Evolutionary conservation across 2,113 vertebrate genomes (phyloP), one percentile per base, ranked within the genome.

Genomic region (Cricetomys ansorgei): DNA sequence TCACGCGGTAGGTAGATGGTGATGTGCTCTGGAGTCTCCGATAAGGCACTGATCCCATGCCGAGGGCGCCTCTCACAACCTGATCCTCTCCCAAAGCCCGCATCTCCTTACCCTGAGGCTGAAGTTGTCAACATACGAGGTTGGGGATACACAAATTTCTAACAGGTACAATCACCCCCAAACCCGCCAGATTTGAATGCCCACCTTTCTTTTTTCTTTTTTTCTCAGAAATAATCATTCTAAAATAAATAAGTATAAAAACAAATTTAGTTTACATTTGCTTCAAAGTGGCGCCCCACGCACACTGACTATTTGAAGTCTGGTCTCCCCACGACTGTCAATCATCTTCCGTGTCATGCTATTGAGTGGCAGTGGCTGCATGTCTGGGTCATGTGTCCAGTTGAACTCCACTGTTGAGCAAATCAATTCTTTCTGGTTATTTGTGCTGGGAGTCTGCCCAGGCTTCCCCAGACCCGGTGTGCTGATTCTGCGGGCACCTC

Each of bases 291-390:
- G 31, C 37, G 4, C 9, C 6, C 40, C 21, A 21, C 4, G 1
- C n/a, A 27, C 9, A 12, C 10, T 34, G 62, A 83, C 45, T 7
- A 45, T 23, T 19, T 34, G 83, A 79, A 69, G 79, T 55, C 23
- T 0, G 64, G 17, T 75, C n/a, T 37, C 84, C 16, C 21, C 13
- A 4, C 27, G 10, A 7, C 48, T 94, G 37, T 48, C 45, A 15
- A 1, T n/a, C 31, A 12, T 10, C 53, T 55, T 16, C 9, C 2
- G 67, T 48, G 34, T 16, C 4, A 0, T 0, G 69, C 19, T 10
- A 27, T 29, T 31, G 73, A 62, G 21, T 12, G 62, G 37, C 16
- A 7, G 10, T 2, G 16, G 1, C 1, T 0, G 10, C 11, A 1
- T 57, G 75, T 31, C 40, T 1, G 27, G 5, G 55, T 55, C 57